Evolutionary conservation across 2,797 vertebrate genomes (phyloP).

Genomic region (Leuciscus waleckii): DNA sequence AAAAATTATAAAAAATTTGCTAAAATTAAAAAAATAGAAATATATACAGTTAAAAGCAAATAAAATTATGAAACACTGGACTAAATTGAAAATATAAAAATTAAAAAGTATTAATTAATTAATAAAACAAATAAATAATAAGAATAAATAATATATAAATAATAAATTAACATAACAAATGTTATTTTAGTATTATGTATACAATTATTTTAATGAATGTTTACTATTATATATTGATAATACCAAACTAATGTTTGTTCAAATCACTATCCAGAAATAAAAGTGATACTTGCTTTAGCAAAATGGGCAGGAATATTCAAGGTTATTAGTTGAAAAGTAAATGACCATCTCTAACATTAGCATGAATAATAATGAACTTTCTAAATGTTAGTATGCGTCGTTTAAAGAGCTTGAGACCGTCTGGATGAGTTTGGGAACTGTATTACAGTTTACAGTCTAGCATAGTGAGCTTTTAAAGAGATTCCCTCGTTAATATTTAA

Average conservation of each 20-base stretch:
- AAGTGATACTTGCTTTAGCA: neutral
- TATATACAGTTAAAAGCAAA: neutral
- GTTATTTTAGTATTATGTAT: too few species aligned
- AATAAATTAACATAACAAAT: too few species aligned
- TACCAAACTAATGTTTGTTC: neutral
- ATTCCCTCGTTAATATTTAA: conserved; percentile 31
- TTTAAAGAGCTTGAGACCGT: conserved; percentile 1
- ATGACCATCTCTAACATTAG: neutral
- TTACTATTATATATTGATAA: neutral
- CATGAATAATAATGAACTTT: neutral
- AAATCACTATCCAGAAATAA: neutral
- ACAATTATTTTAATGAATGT: neutral
- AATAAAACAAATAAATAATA: too few species aligned
- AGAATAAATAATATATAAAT: too few species aligned
- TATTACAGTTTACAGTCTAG: conserved; percentile 7
- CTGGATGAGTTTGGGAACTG: neutral
- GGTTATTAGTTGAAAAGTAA: neutral
- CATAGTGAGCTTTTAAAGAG: neutral
- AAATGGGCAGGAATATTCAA: too few species aligned
- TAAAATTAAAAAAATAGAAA: neutral
- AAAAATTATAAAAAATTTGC: too few species aligned
- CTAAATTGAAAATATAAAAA: neutral
- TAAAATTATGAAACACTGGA: neutral
- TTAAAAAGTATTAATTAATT: neutral
- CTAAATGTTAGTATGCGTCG: neutral